Evolutionary conservation across 2,113 vertebrate species (phyloP).

Genomic region (Sceloporus undulatus): DNA sequence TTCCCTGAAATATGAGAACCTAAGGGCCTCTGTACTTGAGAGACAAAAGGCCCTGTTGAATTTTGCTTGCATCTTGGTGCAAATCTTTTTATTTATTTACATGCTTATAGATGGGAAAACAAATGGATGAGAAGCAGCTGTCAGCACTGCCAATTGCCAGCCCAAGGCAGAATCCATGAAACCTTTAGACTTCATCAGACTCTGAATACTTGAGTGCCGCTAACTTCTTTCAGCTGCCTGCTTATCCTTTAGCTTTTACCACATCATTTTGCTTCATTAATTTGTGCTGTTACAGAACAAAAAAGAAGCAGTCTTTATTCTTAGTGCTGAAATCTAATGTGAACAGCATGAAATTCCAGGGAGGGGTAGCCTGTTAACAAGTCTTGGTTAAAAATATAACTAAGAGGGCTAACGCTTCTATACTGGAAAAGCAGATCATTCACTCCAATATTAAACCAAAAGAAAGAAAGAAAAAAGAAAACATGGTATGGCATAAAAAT

Average conservation of each 20-base stretch:
- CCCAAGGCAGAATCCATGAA: neutral
- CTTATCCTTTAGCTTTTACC: neutral
- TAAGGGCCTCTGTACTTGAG: neutral
- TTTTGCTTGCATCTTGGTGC: neutral
- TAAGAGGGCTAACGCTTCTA: neutral
- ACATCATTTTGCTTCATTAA: neutral
- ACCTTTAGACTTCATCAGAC: neutral
- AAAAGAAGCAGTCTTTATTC: neutral
- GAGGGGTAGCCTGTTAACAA: neutral
- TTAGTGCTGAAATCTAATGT: neutral
- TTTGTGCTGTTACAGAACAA: neutral
- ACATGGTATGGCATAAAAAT: neutral
- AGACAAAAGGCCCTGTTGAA: neutral
- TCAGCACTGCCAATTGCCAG: neutral
- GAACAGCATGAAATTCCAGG: neutral
- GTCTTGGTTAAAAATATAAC: neutral
- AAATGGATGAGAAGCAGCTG: constrained; percentile 1
- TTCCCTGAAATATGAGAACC: neutral
- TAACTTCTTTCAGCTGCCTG: neutral
- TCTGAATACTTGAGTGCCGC: neutral
- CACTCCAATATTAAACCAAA: neutral
- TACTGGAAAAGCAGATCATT: neutral
- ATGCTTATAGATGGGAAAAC: neutral
- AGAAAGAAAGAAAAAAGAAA: neutral
- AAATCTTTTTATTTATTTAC: neutral